Evolutionary conservation across 2,888 invertebrate genomes (phyloP), one percentile per base, ranked within the genome.

Genomic region (Sipha maydis): DNA sequence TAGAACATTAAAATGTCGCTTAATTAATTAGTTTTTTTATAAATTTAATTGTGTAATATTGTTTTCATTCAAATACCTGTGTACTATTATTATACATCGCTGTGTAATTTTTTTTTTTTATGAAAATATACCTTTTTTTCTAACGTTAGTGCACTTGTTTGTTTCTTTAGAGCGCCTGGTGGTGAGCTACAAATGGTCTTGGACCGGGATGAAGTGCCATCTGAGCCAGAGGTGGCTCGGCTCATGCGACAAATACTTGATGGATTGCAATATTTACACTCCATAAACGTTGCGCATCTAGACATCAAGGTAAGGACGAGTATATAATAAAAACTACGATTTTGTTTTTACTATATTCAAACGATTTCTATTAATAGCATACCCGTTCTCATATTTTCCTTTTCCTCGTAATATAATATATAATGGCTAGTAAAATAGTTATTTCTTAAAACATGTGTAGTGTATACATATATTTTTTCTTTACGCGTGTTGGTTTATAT

Each of bases 161-260:
- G 61, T 61, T 21, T 21, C 19, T 61, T 61, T 61, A 96, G 96
- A 91, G 98, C 98, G 92, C 95, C 97, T 90, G 99, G 98, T 91
- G 99, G 99, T 89, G 99, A 99, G 93, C 94, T 99, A 91, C 98
- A 98, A 92, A 96, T 97, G 90, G 95, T 98, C 90, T 93, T 98
- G 91, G 97, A 98, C 92, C 95, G 96, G 90, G 96, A 96, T 92
- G 95, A 96, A 93, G 95, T 95, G 38, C 94, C 97, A 85, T 94
- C 95, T 89, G 98, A 98, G 93, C 93, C 94, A 90, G 96, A 97
- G 91, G 97, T 97, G 89, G 94, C 96, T 85, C 94, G 95, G 90
- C 95, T 98, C 90, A 95, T 98, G 93, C 94, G 95, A 91, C 98
- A 99, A 93, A 97, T 97, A 91, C 94, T 98, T 89, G 97, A 97